Conservation (phyloP, 2,113 vertebrate species). For the Sebastes schlegelii region DNA sequence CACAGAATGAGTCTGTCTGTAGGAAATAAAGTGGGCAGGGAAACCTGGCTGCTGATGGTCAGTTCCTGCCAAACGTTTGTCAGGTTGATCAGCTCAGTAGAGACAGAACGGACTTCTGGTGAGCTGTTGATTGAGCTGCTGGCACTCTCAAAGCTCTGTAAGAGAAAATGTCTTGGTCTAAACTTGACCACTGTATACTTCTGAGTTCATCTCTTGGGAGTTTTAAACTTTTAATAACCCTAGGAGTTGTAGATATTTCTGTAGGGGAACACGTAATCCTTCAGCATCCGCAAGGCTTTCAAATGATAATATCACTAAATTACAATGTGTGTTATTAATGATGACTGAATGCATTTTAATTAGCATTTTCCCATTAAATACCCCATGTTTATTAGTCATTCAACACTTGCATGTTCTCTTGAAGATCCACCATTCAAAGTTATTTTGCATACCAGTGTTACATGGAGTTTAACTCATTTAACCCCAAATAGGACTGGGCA, state of each 20-base stretch:
- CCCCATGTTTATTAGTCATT: neutral
- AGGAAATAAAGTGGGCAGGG: conserved; percentile 44
- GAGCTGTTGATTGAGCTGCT: conserved; percentile 34
- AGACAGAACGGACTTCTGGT: conserved; percentile 33
- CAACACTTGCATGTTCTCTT: neutral
- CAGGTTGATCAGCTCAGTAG: conserved; percentile 43
- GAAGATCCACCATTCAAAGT: neutral
- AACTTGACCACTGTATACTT: conserved; percentile 36
- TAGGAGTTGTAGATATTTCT: conserved; percentile 41
- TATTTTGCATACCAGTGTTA: neutral
- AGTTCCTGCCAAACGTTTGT: conserved; percentile 42
- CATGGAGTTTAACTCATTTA: neutral
- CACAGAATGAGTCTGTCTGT: conserved; percentile 29
- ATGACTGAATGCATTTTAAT: conserved; percentile 3
- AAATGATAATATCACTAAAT: conserved; percentile 18
- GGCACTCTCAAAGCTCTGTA: conserved; percentile 8
- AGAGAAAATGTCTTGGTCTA: conserved; percentile 35
- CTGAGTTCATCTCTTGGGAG: conserved; percentile 17
- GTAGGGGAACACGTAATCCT: conserved; percentile 30
- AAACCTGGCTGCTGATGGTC: conserved; percentile 50
- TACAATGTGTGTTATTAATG: conserved; percentile 10
- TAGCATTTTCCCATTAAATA: neutral
- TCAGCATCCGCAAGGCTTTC: conserved; percentile 11
- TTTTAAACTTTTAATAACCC: conserved; percentile 50
- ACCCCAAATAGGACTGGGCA: neutral